Evolutionary conservation across 1,140 invertebrate species (phyloP).

Genomic region (Sinella curviseta): DNA sequence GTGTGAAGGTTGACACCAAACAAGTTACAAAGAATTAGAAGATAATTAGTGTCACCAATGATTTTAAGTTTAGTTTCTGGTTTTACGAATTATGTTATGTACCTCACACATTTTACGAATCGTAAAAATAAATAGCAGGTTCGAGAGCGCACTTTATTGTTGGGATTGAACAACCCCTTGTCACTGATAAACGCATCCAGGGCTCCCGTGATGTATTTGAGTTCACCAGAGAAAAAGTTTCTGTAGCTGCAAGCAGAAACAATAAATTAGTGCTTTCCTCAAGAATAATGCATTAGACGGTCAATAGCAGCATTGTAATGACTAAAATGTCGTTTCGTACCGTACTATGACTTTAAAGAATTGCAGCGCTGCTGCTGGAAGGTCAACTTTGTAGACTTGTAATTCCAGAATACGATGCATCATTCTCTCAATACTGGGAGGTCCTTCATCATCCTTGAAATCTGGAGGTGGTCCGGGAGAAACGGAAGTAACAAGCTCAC

Average conservation of each 20-base stretch:
- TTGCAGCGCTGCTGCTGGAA: constrained; percentile 58
- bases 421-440: constrained; percentile 56
- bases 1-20: too few species aligned
- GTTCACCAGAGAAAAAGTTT: constrained; percentile 60
- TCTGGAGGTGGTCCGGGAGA: constrained; percentile 56
- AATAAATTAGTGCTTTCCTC: too few species aligned
- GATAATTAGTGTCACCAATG: too few species aligned
- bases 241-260: constrained; percentile 57
- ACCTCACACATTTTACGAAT: constrained; percentile 61
- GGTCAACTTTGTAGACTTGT: constrained; percentile 57
- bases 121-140: constrained; percentile 61
- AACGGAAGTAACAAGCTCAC: constrained; percentile 59
- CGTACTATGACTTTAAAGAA: constrained; percentile 61
- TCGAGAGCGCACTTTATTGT: constrained; percentile 58
- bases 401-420: constrained; percentile 58
- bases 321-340: too few species aligned
- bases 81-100: constrained; percentile 45
- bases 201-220: constrained; percentile 58
- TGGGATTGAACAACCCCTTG: constrained; percentile 58
- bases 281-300: too few species aligned
- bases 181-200: constrained; percentile 61
- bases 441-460: constrained; percentile 50
- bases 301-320: too few species aligned
- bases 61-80: too few species aligned
- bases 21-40: constrained; percentile 23